Evolutionary conservation across 2,888 invertebrate genomes (phyloP), one percentile per base, ranked within the genome.

Genomic region (Palloptera scutellata): DNA sequence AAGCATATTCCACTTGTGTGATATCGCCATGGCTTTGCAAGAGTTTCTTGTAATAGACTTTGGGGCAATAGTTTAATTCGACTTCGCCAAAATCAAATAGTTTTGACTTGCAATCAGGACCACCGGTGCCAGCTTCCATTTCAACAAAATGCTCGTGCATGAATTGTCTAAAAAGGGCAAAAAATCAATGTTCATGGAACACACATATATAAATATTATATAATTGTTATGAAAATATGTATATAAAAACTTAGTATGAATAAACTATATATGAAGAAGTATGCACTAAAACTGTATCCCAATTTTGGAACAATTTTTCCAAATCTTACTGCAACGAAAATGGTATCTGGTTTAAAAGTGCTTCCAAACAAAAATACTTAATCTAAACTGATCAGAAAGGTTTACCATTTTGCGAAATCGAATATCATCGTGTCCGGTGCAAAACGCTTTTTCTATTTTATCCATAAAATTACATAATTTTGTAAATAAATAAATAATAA

Each of bases 21-120:
- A 81, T 75, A 58, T 79, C 77, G 5, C 77, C 78, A 67, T 81
- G 80, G 40, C 76, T 75, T 70, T 79, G 78, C 86, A 73, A 82
- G 78, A 78, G 87, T 86, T 70, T 79, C 45, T 77, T 79, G 57
- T 77, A 80, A 41, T 77, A 76, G 8, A 78, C 75, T 62, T 78
- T 79, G 6, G 80, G 78, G 4, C 81, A 81, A 62, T 77, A 80
- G 59, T 78, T 70, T 1, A 80, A 54, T 8, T 76, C 79, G 13
- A 79, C 73, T 65, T 79, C 76, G 15, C 77, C 77, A 51, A 77
- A 78, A 51, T 79, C 78, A 48, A 76, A 79, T 9, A 80, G 75
- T 20, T 76, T 73, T 0, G 80, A 78, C 52, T 79, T 80, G 59
- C 81, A 81, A 40, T 81, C 80, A 3, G 76, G 72, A 1, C 78